These are phyloP conservation scores for Diorhabda elongata DNA, from an alignment of 1,140 invertebrate species.

Conservation along the genomic window DNA sequence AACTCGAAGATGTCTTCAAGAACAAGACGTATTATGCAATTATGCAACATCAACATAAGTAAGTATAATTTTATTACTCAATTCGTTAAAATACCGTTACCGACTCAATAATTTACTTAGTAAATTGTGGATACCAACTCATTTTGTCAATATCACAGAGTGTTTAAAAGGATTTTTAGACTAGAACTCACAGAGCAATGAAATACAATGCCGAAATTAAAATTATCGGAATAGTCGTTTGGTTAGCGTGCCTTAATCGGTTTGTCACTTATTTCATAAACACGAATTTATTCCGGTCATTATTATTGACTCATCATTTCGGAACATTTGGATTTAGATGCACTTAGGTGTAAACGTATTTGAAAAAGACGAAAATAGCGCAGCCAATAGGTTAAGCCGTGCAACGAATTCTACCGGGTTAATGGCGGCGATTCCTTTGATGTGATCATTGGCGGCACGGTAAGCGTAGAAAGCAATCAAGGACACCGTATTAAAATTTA, in stretches of 20 bases:
- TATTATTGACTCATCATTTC: too few relatives aligned
- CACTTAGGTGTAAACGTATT: too few relatives aligned
- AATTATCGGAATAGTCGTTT: neutral
- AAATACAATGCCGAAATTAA: too few relatives aligned
- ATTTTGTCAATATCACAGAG: neutral
- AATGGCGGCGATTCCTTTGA: conserved; percentile 3
- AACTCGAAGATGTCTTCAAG: neutral
- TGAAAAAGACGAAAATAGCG: too few relatives aligned
- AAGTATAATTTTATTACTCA: too few relatives aligned
- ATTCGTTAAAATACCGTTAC: too few relatives aligned
- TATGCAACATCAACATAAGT: too few relatives aligned
- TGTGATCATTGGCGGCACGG: conserved; percentile 3
- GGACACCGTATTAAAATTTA: neutral
- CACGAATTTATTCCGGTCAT: too few relatives aligned
- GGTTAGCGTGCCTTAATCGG: neutral
- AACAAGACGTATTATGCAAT: too few relatives aligned
- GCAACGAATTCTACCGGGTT: conserved; percentile 4
- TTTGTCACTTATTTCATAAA: too few relatives aligned
- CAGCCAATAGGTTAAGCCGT: neutral
- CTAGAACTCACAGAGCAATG: too few relatives aligned
- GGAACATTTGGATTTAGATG: too few relatives aligned
- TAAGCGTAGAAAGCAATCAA: conserved; percentile 2
- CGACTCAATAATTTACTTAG: neutral
- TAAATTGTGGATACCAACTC: conserved; percentile 1
- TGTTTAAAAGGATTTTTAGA: neutral